phyloP scores from a whole-genome alignment of 2,113 vertebrate species.

The Mobula birostris region DNA sequence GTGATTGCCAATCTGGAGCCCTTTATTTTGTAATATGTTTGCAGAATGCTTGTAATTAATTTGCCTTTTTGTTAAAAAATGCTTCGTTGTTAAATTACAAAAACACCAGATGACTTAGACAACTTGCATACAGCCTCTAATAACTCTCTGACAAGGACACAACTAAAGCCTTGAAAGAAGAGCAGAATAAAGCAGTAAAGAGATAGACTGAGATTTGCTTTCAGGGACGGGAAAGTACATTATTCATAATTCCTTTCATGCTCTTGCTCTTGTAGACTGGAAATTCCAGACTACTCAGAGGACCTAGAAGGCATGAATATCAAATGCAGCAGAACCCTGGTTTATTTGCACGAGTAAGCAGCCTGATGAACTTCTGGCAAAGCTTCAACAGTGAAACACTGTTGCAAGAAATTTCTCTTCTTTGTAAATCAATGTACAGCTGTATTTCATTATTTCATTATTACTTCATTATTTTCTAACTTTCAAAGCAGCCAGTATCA shows the following conservation, averaged over 20 bases:
- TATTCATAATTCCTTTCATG: not conserved
- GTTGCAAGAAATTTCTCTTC: not conserved
- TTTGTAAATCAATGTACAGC: not conserved
- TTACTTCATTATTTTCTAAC: not conserved
- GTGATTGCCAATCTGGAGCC: too few species aligned
- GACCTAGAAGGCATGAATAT: not conserved
- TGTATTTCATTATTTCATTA: not conserved
- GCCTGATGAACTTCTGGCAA: not conserved
- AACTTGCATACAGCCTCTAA: too few species aligned
- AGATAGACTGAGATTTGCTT: not conserved
- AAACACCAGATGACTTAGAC: too few species aligned
- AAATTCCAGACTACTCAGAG: not conserved
- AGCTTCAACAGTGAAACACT: not conserved
- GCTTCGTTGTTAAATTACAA: too few species aligned
- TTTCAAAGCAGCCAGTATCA: not conserved
- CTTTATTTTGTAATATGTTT: too few species aligned
- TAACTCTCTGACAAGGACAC: not conserved
- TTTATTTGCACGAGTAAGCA: not conserved
- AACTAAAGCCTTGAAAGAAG: not conserved
- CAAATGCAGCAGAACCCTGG: not conserved
- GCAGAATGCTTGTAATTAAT: too few species aligned
- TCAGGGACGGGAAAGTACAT: not conserved
- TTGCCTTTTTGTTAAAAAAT: too few species aligned
- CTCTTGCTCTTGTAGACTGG: not conserved
- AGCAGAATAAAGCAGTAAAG: not conserved